Conservation (phyloP, 2,888 invertebrate genomes). For the Chirona hameri region DNA sequence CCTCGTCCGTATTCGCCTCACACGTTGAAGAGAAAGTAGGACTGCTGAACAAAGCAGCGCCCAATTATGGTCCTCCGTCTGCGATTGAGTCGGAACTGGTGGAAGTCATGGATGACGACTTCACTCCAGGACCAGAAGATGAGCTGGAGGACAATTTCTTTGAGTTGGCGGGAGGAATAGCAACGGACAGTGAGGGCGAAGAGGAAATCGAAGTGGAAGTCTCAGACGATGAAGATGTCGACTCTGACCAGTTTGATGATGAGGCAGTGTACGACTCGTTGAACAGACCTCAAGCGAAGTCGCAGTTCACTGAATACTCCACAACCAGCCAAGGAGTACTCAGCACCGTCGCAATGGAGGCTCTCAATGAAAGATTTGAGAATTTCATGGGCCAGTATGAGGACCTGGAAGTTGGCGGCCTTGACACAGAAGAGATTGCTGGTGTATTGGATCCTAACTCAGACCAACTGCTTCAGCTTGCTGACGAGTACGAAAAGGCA, state of each 20-base stretch:
- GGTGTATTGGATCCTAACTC: background rate
- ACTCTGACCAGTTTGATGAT: background rate
- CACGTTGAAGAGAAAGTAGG: conserved; percentile 80
- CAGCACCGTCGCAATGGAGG: conserved; percentile 33
- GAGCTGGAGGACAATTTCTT: conserved; percentile 90
- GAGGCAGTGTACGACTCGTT: background rate
- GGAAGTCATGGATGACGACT: conserved; percentile 90
- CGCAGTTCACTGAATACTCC: background rate
- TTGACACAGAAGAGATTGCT: background rate
- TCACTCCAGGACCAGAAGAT: conserved; percentile 79
- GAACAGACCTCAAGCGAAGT: background rate
- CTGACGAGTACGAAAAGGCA: conserved; percentile 1
- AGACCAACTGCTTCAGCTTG: background rate
- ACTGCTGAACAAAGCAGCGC: conserved; percentile 74
- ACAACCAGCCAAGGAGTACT: background rate
- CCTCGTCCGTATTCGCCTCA: conserved; percentile 85
- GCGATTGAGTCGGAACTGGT: conserved; percentile 53
- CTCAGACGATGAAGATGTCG: conserved; percentile 10
- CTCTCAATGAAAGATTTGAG: conserved; percentile 41
- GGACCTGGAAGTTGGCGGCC: conserved; percentile 44
- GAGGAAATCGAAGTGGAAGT: conserved; percentile 47
- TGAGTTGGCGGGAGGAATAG: conserved; percentile 63
- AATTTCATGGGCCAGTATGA: conserved; percentile 50
- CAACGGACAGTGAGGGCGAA: conserved; percentile 22
- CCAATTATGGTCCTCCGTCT: conserved; percentile 48